These are phyloP conservation scores for Moxostoma hubbsi DNA, from an alignment of 2,797 vertebrate genomes.

Conservation along the genomic window DNA sequence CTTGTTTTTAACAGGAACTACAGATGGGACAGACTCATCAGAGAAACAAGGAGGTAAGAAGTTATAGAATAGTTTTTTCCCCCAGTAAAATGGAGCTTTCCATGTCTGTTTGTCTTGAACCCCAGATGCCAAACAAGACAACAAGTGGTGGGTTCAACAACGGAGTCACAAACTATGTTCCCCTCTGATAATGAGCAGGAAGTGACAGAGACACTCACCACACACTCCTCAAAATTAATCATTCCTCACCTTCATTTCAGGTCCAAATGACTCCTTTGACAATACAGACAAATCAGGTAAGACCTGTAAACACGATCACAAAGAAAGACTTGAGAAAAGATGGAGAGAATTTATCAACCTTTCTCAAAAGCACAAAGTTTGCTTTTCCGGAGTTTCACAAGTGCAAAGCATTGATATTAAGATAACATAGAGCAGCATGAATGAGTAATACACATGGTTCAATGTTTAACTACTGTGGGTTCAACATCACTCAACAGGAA, in stretches of 20 bases:
- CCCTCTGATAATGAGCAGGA: not conserved
- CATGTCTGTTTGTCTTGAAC: not conserved
- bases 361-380: not conserved
- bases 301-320: constrained; percentile 7
- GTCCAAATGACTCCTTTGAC: constrained; percentile 42
- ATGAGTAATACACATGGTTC: not conserved
- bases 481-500: constrained; percentile 18
- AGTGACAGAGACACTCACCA: not conserved
- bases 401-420: not conserved
- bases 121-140: not conserved
- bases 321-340: not conserved
- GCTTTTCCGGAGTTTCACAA: not conserved
- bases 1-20: constrained; percentile 44
- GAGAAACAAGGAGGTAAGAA: constrained; percentile 52
- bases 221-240: not conserved
- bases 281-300: constrained; percentile 58
- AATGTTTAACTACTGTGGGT: constrained; percentile 21
- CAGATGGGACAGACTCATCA: constrained; percentile 54
- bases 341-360: not conserved
- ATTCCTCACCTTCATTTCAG: constrained; percentile 40
- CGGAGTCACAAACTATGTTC: too few species aligned
- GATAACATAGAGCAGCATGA: not conserved
- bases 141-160: not conserved
- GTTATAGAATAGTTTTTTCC: not conserved
- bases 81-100: not conserved